Percentiles rank a stretch among this genome's conserved stretches.
Conservation (phyloP, 2,797 vertebrate genomes). For the Poliocrania exsul region DNA sequence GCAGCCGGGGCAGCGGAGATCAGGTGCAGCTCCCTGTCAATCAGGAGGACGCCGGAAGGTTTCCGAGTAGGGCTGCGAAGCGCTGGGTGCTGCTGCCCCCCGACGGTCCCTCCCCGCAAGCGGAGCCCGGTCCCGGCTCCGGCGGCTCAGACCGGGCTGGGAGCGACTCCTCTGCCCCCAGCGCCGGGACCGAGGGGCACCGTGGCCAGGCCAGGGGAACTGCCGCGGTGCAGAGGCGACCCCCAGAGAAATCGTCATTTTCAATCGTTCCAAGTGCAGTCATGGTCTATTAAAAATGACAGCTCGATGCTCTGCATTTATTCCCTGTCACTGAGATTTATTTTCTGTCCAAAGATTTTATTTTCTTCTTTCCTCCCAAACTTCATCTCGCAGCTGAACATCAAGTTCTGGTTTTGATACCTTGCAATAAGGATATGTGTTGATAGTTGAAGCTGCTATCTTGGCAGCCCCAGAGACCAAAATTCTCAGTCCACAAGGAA, state of each 20-base stretch:
- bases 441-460: not conserved
- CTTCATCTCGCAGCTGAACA: not conserved
- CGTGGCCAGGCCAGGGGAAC: not conserved
- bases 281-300: constrained; percentile 25
- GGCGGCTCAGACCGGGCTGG: too few relatives aligned
- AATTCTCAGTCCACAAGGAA: not conserved
- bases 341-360: not conserved
- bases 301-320: not conserved
- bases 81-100: constrained; percentile 52
- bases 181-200: not conserved
- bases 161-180: not conserved
- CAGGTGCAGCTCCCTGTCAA: not conserved
- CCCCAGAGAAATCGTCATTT: not conserved
- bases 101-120: not conserved
- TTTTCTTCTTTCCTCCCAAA: too few relatives aligned
- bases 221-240: not conserved
- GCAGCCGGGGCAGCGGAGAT: not conserved
- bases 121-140: too few relatives aligned
- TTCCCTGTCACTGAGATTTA: constrained; percentile 45
- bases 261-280: not conserved
- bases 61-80: not conserved
- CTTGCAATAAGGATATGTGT: fast-evolving
- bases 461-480: not conserved
- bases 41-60: not conserved
- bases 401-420: not conserved